Evolutionary conservation across 2,797 vertebrate species (phyloP), one percentile per base, ranked within the genome.

Genomic region (Gorsachius magnificus): DNA sequence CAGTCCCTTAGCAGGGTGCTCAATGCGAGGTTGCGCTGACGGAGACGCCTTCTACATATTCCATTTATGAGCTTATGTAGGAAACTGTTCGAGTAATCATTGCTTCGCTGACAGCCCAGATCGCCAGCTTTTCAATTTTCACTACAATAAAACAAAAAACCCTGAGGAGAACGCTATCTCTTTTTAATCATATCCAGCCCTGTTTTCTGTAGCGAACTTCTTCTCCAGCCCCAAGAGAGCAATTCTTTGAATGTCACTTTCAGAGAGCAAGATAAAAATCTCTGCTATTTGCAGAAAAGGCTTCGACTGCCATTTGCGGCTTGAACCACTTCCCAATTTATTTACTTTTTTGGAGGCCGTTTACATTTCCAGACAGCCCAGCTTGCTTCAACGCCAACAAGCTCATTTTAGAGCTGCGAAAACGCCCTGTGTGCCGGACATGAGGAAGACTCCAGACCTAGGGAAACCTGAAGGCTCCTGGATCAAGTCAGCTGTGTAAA

Each of bases 151-250:
- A 96, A 70, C 51, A 46, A 57, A 74, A 58, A 75, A 16, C 2
- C 69, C 56, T 77, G 85, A 85, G 78, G 92, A 93, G 88, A 94
- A 51, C 57, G 80, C 64, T 74, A 80, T 53, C 12, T 16, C 83
- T 71, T 88, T 92, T 90, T 93, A 90, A 95, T 95, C 91, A 88
- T 57, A 66, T 3, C 64, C 86, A 92, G 90, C 25, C 57, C 94
- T 29, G 24, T 65, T 93, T 85, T 80, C 81, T 58, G 60, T 70
- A 93, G 90, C 53, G 78, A 91, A 85, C 74, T 79, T 35, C 58
- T 90, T 69, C 50, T 35, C 64, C 61, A 20, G 63, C 79, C 90
- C 78, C 90, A 77, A 57, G 93, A 93, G 91, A 91, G 57, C 53
- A 28, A 50, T 80, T 78, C 69, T 80, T 77, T 57, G 56, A 96